Evolutionary conservation across 2,113 vertebrate species (phyloP), one percentile per base, ranked within the genome.

Genomic region (Brachypodius melanocephalos): DNA sequence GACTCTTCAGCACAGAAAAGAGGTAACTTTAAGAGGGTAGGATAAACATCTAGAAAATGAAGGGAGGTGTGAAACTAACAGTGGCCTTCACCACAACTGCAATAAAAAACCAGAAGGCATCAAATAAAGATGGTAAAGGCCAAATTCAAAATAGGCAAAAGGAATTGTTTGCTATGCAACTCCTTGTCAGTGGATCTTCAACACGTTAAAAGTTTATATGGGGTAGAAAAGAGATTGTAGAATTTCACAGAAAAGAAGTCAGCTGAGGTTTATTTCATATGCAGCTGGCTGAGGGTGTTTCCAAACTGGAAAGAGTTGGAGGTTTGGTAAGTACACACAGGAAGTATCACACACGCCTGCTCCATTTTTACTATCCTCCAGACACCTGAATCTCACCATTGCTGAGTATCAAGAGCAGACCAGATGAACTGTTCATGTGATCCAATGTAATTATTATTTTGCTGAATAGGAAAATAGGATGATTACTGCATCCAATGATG

Each of bases 371-470:
- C n/a, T 54, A 15, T 49, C 74, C 66, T 71, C 52, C 24, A 58
- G 74, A 65, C 32, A 82, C 38, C 51, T 43, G 69, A 85, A 52
- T 71, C 48, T 67, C 32, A 77, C 38, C 57, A 49, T 5, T 74
- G 63, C 36, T 0, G 0, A 81, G 51, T 18, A 71, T 4, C 10
- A 85, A 51, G 2, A 85, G 15, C 3, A 67, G 62, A 26, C 48
- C 32, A 10, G 72, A 66, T 57, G 38, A 73, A 77, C 42, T n/a
- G 45, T n/a, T 69, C 24, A n/a, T 1, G 25, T 31, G 42, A 77
- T 19, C 17, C 55, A 62, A 4, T 9, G 42, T 32, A 36, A 74
- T 34, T 38, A 85, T 36, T 73, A 29, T 49, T 85, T 54, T 67
- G 55, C 57, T 67, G 24, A 82, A 74, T 0, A 85, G 57, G 34